Evolutionary conservation across 2,797 vertebrate species (phyloP), one percentile per base, ranked within the genome.

Genomic region (Mus minutoides): DNA sequence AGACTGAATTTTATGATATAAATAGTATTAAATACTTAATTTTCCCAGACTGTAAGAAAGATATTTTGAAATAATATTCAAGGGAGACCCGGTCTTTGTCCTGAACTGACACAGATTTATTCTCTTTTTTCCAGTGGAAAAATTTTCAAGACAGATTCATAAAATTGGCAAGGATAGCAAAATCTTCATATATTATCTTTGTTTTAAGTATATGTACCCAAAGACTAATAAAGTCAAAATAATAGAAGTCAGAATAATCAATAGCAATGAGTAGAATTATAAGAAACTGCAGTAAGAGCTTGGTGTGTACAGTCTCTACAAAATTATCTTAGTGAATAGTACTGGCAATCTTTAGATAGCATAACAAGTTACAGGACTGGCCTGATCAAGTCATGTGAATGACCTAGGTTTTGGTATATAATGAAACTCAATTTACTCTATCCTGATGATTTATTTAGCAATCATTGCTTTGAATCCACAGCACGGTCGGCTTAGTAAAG

Each of bases 1-100:
- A 43, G 29, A 73, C 12, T 19, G 34, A 93, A 79, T 64, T 93
- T 62, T 40, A 6, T 62, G 62, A 31, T 69, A 82, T 60, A 88
- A 62, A 29, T 87, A 82, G 43, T 91, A 77, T 75, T 76, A 94
- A 85, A 60, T 77, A 37, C n/a, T 88, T 85, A 49, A 19, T 86
- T 96, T 46, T 76, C 80, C 90, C 84, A 67, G 34, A 75, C 8
- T 56, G 22, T 88, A 60, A 96, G 75, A 24, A 40, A 84, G 34
- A 34, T 64, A 10, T 37, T 92, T 4, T 16, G 34, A 40, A 37
- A 77, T 80, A 46, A 67, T 94, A 67, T 64, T 37, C 52, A 94
- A 96, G 22, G 75, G 75, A 52, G 40, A 75, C 62, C 29, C 54
- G 3, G 43, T 56, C 31, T 93, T 93, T 87, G n/a, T 31, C 11